Base-by-base conservation (phyloP, 1,140 invertebrate species). In the Heliconius himera region DNA sequence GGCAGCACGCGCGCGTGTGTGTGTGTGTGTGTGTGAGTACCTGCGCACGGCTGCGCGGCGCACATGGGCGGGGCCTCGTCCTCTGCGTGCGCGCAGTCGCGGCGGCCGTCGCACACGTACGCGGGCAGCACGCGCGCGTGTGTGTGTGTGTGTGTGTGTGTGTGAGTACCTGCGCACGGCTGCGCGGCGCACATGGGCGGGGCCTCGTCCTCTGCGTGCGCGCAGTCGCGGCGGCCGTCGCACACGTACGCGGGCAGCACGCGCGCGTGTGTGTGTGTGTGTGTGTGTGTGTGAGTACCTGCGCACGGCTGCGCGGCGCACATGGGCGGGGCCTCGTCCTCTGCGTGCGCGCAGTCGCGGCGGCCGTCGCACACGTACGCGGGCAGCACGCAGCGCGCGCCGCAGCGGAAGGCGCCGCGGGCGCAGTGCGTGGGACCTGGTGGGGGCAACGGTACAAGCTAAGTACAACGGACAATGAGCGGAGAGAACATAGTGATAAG, bases 351-450 rank as follows among this genome's bases (percentile, higher is more conserved):
- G 73, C 92, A 94, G 85, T 94, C 92, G 1, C 72, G 11, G 22
- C 82, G 77, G 0, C 92, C 92, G 80, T 94, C 92, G 81, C 91
- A 94, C 81, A 94, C 88, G 83, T 91, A 92, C 73, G 80, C 80
- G 5, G 91, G 79, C 71, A 91, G 82, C 80, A 94, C 91, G 78
- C 92, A 94, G 9, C 89, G 88, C 66, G 71, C 9, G 9, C 88
- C 90, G 85, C 92, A 94, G 73, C 83, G 82, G 77, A 94, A 88
- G 49, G 91, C 88, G 22, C 91, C 89, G 60, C 88, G 88, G 1
- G 90, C 89, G 78, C 92, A 94, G 8, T 85, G 81, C 36, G 38
- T 79, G 0, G 78, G 81, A 8, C 85, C 89, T 89, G 56, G 5
- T 11, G 5, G 5, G 6, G 16, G 18, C 49, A 4, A 36, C 6